A percentile compares a stretch with the other conserved stretches of the same genome.
phyloP scores from a whole-genome alignment of 2,888 invertebrate species.

The Oxytorus armatus region DNA sequence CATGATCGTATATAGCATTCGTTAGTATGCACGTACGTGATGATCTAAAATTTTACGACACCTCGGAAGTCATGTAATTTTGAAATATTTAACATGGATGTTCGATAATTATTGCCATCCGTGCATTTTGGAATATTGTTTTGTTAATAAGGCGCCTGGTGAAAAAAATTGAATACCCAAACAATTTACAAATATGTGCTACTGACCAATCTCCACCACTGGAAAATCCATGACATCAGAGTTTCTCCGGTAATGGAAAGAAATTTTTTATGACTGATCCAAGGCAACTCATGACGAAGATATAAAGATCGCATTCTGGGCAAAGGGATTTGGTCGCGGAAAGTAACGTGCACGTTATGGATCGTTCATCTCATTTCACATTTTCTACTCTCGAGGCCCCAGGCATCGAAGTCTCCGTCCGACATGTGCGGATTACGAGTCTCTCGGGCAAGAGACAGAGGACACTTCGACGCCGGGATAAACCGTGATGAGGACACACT shows the following conservation, averaged over 20 bases:
- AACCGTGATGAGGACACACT: background rate
- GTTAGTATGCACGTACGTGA: too few relatives aligned
- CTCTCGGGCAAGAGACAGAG: background rate
- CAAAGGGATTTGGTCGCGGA: background rate
- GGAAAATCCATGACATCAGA: background rate
- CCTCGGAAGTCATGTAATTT: too few relatives aligned
- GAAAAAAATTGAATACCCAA: background rate
- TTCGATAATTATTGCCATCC: background rate
- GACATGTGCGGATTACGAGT: background rate
- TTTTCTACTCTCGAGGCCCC: background rate
- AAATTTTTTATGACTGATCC: slow-evolving; percentile 1
- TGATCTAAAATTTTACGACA: too few relatives aligned
- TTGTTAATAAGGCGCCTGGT: background rate
- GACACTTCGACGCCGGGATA: slow-evolving; percentile 1
- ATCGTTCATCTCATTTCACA: background rate
- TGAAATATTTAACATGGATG: too few relatives aligned
- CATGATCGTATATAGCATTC: too few relatives aligned
- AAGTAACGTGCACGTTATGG: background rate
- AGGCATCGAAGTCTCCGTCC: slow-evolving; percentile 15
- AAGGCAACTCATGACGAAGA: background rate
- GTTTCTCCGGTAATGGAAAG: background rate
- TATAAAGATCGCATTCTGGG: background rate
- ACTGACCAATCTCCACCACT: background rate
- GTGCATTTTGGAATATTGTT: background rate
- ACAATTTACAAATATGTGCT: background rate